phyloP scores from a whole-genome alignment of 2,113 vertebrate genomes.

The Chaetodon trifascialis region DNA sequence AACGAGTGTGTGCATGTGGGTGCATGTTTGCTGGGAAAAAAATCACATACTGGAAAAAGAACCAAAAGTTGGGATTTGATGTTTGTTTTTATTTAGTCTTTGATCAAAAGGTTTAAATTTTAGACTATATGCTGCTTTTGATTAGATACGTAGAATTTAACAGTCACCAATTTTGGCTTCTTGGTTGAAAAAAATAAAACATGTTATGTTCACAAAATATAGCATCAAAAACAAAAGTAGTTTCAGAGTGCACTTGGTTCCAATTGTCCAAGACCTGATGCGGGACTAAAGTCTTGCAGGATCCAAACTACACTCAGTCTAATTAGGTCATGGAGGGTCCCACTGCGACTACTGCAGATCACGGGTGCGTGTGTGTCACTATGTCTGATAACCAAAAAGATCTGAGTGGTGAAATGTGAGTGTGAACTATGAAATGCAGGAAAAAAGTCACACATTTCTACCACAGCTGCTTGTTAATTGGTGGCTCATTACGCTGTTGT shows the following conservation, averaged over 20 bases:
- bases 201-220: background rate
- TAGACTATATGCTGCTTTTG: background rate
- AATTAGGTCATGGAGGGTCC: background rate
- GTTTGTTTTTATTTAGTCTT: background rate
- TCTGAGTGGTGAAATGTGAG: background rate
- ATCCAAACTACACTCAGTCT: background rate
- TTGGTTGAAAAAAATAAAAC: background rate
- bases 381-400: background rate
- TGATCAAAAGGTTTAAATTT: background rate
- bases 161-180: background rate
- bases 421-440: background rate
- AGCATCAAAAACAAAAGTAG: background rate
- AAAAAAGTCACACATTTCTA: background rate
- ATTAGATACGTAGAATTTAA: background rate
- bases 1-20: background rate
- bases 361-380: background rate
- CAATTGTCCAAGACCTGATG: background rate
- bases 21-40: constrained; percentile 7
- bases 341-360: background rate
- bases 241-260: background rate
- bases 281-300: background rate
- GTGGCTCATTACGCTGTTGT: background rate
- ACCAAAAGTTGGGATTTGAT: background rate
- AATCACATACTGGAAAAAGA: constrained; percentile 4
- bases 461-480: background rate